Percentiles rank a stretch among this genome's conserved stretches.
Evolutionary conservation across 2,888 invertebrate species (phyloP).

Genomic region (Dryocosmus kuriphilus): DNA sequence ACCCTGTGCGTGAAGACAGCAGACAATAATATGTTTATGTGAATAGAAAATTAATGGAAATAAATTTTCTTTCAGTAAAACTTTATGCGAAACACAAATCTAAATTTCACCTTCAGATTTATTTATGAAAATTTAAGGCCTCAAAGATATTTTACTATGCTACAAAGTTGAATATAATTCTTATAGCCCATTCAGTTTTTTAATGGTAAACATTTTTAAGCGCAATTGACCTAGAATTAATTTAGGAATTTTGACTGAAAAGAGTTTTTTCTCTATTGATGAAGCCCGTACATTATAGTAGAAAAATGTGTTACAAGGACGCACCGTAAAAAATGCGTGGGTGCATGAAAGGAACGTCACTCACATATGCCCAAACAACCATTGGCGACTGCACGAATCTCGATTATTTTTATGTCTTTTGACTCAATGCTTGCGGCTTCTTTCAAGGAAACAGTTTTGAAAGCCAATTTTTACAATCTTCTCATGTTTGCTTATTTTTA

Average conservation of each 20-base stretch:
- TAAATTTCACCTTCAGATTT: not conserved
- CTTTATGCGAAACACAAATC: too few relatives aligned
- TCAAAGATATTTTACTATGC: not conserved
- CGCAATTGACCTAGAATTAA: not conserved
- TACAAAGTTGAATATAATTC: too few relatives aligned
- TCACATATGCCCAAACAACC: slow-evolving; percentile 14
- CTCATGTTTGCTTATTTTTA: too few relatives aligned
- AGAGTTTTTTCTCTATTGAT: not conserved
- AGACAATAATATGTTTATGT: not conserved
- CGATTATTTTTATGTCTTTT: slow-evolving; percentile 16
- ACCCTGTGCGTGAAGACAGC: not conserved
- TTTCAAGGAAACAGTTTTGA: too few relatives aligned
- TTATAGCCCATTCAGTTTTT: too few relatives aligned
- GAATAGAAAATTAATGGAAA: not conserved
- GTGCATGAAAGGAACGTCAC: slow-evolving; percentile 30
- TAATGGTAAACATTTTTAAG: too few relatives aligned
- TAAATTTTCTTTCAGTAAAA: not conserved
- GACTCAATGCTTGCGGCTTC: not conserved
- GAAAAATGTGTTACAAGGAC: slow-evolving; percentile 38
- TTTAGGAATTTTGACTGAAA: not conserved
- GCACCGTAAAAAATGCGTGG: slow-evolving; percentile 24
- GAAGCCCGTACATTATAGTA: not conserved
- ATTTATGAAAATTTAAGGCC: not conserved
- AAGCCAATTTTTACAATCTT: too few relatives aligned
- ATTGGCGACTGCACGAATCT: slow-evolving; percentile 9